Base-by-base conservation (phyloP, 2,888 invertebrate genomes). In the Drosophila neotestacea region DNA sequence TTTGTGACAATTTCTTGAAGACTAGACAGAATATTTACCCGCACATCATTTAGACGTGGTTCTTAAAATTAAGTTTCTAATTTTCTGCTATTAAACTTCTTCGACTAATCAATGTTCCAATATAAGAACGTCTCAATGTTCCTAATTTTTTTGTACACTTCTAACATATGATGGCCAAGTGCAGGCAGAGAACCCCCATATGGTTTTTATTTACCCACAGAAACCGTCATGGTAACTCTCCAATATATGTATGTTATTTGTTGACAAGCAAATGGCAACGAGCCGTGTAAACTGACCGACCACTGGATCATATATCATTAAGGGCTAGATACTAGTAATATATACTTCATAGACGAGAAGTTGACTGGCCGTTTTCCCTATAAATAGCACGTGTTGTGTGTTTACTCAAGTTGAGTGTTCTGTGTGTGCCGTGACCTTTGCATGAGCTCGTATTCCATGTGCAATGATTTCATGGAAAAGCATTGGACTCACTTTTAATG, bases 351-450 rank as follows among this genome's bases (percentile, higher is more conserved):
- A 28, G 4, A 28, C 27, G 44, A 11, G 46, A 11, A 38, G 67
- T 50, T 65, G 62, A 64, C 63, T 48, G 46, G n/a, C 38, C 60
- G 51, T 66, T 81, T 84, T 84, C 88, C 79, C 61, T 70, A 79
- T 87, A 87, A 87, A 85, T 87, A 87, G 83, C 87, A 84, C 88
- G 87, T 84, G 87, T 79, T 77, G 28, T 50, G 13, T 56, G 58
- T 46, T 64, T 58, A 38, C 32, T 38, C 22, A 7, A 63, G n/a
- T 22, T 38, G 28, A 48, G n/a, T 71, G 48, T 16, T 16, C 7
- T 64, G 47, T 69, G 44, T 59, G 10, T 64, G 36, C 63, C 67
- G 47, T 85, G 82, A 86, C 85, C 87, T 87, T 71, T 70, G 69
- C 69, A 63, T 69, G 69, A 54, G 60, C 63, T 59, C 59, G 54